Base-by-base conservation (phyloP, 2,797 vertebrate genomes). In the Enteromius anoplus region DNA sequence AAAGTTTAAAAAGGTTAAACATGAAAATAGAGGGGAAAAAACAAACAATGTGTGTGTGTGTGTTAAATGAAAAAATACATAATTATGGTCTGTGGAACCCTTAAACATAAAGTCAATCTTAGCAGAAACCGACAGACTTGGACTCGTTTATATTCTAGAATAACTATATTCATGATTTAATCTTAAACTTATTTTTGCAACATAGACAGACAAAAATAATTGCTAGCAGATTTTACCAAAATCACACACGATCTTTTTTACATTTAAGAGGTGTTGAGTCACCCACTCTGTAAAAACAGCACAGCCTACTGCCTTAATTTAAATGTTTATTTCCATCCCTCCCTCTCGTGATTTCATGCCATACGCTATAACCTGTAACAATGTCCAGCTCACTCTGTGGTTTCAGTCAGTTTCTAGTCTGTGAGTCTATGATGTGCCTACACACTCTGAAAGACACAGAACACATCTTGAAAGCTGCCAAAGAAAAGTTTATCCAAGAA, bases 281-380 rank as follows among this genome's bases (percentile, higher is more conserved):
- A 76, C 37, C 34, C 66, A 5, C 11, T 60, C 66, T 47, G 29
- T 75, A 81, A 37, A 21, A 21, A 51, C 40, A 65, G n/a, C 3
- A 37, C 58, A n/a, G 51, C 17, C 32, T 40, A 64, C 70, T 73
- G 47, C 11, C 14, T 40, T 17, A 19, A 75, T 21, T 65, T 40
- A 69, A 76, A 21, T 0, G 2, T 45, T 78, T 47, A 26, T 81
- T 86, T 85, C 34, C 66, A 82, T 68, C 40, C n/a, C 11, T 75
- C 15, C 60, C 17, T 19, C 65, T 47, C 40, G 37, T 23, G 21
- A 76, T 37, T 53, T 62, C 21, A 32, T 65, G 40, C 15, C 15
- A 62, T 19, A 45, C 58, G 29, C 4, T 21, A 12, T 45, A 62
- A 58, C 42, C 51, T 40, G 19, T 75, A 55, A 64, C 65, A 45